phyloP scores from a whole-genome alignment of 2,113 vertebrate species.

The Nasalis larvatus region DNA sequence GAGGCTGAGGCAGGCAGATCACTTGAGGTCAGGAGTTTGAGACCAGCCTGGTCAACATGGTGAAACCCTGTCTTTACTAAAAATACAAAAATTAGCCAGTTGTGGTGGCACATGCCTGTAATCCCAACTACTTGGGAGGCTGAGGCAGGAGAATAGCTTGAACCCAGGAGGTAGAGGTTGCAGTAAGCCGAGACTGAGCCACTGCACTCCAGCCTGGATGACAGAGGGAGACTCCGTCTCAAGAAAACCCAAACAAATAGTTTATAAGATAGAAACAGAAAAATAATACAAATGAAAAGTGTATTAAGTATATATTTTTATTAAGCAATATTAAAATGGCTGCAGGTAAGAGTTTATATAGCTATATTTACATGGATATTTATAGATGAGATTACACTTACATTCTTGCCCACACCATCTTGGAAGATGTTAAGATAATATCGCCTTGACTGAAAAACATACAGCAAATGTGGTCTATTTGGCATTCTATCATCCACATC shows the following conservation, averaged over 20 bases:
- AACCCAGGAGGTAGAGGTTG: background rate
- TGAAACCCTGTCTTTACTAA: background rate
- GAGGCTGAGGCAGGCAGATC: background rate
- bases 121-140: background rate
- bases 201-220: no score
- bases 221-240: no score
- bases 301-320: background rate
- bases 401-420: background rate
- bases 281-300: background rate
- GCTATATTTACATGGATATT: background rate
- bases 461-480: background rate
- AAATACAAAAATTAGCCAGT: background rate
- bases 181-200: no score
- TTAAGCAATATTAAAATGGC: constrained; percentile 2
- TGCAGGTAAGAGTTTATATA: background rate
- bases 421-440: background rate
- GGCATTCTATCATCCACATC: background rate
- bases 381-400: background rate
- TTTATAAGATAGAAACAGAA: background rate
- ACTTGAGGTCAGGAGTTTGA: background rate
- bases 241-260: no score
- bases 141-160: background rate
- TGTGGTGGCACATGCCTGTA: background rate
- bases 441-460: background rate
- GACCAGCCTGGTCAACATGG: background rate